phyloP scores from a whole-genome alignment of 2,113 vertebrate species.

The Malurus cyaneus region DNA sequence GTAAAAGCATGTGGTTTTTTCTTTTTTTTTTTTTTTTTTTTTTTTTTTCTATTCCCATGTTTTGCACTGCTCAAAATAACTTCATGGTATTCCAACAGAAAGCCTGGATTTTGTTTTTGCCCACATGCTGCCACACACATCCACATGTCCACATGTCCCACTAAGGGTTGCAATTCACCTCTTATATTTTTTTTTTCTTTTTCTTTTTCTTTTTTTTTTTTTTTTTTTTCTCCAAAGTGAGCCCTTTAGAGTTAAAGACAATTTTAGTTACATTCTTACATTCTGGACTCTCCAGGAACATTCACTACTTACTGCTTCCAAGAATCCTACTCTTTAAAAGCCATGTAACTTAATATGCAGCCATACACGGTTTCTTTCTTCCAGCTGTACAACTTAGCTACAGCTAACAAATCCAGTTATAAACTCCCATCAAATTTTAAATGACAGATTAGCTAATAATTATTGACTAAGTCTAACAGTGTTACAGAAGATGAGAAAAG shows the following conservation, averaged over 20 bases:
- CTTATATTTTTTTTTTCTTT: not conserved
- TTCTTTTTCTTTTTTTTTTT: not conserved
- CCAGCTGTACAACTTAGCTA: not conserved
- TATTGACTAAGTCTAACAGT: not conserved
- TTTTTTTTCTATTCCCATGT: not conserved
- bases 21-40: not conserved
- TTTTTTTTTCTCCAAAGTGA: not conserved
- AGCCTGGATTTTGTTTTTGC: not conserved
- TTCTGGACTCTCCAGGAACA: not conserved
- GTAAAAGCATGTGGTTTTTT: not conserved
- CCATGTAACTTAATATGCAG: not conserved
- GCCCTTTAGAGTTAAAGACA: not conserved
- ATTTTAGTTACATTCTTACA: not conserved
- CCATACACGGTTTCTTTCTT: not conserved
- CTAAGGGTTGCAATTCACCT: not conserved
- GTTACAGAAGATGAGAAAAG: not conserved
- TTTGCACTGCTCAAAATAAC: not conserved
- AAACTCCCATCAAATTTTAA: not conserved
- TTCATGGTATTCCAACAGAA: not conserved
- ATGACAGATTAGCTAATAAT: not conserved
- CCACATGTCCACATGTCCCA: fast-evolving
- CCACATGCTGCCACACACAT: not conserved
- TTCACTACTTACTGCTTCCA: not conserved
- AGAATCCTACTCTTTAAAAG: not conserved
- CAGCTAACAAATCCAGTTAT: not conserved